Evolutionary conservation across 2,797 vertebrate species (phyloP).

Genomic region (Cynopterus sphinx): DNA sequence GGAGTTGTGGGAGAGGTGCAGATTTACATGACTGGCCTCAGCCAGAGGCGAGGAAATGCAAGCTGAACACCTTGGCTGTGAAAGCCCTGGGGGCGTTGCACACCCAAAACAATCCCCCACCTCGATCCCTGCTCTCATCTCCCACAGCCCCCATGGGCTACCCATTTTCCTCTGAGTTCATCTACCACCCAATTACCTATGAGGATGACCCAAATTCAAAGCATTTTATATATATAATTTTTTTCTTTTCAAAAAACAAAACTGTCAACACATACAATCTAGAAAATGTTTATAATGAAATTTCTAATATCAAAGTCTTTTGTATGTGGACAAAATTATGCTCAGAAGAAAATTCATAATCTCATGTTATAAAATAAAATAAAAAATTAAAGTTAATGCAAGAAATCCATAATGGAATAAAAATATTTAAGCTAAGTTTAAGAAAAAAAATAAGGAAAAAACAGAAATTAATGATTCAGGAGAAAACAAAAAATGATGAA

Average conservation of each 20-base stretch:
- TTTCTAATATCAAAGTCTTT: background rate
- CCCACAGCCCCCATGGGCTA: background rate
- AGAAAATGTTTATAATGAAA: background rate
- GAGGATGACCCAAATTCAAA: background rate
- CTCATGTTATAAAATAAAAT: background rate
- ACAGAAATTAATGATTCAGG: background rate
- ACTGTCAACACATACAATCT: background rate
- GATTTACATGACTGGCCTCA: background rate
- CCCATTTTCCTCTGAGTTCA: too few relatives aligned
- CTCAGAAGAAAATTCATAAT: constrained; percentile 7
- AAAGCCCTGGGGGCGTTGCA: background rate
- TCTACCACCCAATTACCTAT: background rate
- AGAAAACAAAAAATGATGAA: background rate
- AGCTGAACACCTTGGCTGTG: background rate
- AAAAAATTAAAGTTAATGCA: background rate
- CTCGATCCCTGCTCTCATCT: background rate
- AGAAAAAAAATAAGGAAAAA: background rate
- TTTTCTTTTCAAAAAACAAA: background rate
- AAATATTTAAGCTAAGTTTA: constrained; percentile 2
- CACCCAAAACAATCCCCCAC: too few relatives aligned
- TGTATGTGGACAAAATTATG: background rate
- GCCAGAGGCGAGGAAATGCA: background rate
- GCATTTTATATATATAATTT: background rate
- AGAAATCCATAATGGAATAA: background rate
- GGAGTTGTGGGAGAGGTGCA: background rate